Evolutionary conservation across 35 echinoderm and acorn worm genomes (phyloP), one percentile per base, ranked within the genome.

Genomic region (Nesometra sesokonis): DNA sequence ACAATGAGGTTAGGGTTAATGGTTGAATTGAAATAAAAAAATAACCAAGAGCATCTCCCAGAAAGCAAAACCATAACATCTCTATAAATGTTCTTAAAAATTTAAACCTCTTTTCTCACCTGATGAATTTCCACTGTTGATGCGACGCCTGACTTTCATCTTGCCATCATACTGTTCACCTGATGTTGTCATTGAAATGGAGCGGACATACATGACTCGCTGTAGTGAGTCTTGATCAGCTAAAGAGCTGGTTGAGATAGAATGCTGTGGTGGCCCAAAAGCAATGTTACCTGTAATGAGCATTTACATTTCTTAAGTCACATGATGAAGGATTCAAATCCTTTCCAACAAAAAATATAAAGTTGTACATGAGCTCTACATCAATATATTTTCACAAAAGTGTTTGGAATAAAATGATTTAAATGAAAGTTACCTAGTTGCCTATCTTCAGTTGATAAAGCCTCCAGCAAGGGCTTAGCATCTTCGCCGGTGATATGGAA

Each of bases 121-220:
- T 52, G 80, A 81, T 29, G 90, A 88, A 47, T 86, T 92, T 0
- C 90, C 85, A 37, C 90, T 91, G 80, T 86, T 87, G 84, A 89
- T 91, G n/a, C 93, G 46, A 46, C 93, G 79, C 31, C 93, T 92
- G 11, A 90, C 81, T 78, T 94, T 94, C 36, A 46, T 33, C 32
- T 84, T 83, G 13, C 67, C 87, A 8, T 94, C 93, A 19, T 85
- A 82, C 77, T 92, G 90, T 11, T 40, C 76, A n/a, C 76, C 87
- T 19, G 52, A 67, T 27, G 52, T 67, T 11, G 83, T 86, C 93
- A 96, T 96, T 7, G 90, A 96, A 37, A 92, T 77, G n/a, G 90
- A 92, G 29, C 93, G 78, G 77, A 90, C 84, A 67, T 92, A 91
- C 36, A 67, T 67, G 23, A 67, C 52, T 13, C 52, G 52, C 2